Conservation (phyloP, 2,797 vertebrate genomes). For the Lycodopsis pacificus region DNA sequence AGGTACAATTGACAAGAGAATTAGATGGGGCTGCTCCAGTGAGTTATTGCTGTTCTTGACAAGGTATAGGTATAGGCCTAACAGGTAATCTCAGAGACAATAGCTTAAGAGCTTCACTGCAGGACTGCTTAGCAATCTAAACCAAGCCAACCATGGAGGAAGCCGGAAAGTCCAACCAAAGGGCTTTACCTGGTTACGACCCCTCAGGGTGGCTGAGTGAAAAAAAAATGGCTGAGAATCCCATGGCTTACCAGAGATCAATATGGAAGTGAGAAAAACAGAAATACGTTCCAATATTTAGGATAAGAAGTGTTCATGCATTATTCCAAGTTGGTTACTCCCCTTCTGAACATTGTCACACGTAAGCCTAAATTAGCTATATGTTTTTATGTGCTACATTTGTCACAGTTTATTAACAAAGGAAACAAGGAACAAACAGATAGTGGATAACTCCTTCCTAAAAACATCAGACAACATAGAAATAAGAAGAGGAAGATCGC, state of each 20-base stretch:
- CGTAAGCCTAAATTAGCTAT: not conserved
- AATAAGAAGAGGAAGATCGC: not conserved
- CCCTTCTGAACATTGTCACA: not conserved
- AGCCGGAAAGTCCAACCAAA: conserved; percentile 12
- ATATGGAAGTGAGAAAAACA: conserved; percentile 23
- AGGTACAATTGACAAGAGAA: conserved; percentile 46
- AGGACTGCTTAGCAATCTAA: conserved; percentile 42
- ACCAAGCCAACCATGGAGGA: conserved; percentile 51
- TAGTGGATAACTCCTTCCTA: not conserved
- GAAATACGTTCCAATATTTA: not conserved
- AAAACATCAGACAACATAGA: not conserved
- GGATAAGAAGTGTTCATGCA: not conserved
- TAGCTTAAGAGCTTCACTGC: conserved; percentile 31
- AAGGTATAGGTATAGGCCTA: conserved; percentile 52
- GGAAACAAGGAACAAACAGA: not conserved
- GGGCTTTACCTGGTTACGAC: conserved; percentile 1
- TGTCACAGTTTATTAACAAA: not conserved
- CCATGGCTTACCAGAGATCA: conserved; percentile 10
- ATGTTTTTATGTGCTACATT: not conserved
- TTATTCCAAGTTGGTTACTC: not conserved
- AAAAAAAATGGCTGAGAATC: conserved; percentile 8
- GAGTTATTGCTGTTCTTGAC: conserved; percentile 73
- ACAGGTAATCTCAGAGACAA: conserved; percentile 75
- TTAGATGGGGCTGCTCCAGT: conserved; percentile 64
- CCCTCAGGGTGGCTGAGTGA: not conserved